Percentiles rank a stretch among this genome's conserved stretches.
phyloP scores from a whole-genome alignment of 2,888 invertebrate genomes.

The Rosalia funebris region DNA sequence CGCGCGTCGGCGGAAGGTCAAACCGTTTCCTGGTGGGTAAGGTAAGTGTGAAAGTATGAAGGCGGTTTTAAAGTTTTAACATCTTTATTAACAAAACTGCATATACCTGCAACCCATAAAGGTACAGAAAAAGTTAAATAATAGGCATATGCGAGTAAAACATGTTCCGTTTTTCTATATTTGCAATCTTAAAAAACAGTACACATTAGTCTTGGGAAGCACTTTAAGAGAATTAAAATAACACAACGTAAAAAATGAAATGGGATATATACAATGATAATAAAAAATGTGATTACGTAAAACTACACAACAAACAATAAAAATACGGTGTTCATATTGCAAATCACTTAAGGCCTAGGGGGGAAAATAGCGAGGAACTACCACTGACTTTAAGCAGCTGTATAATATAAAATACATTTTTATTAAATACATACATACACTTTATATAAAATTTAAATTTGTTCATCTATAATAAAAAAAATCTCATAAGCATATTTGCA shows the following conservation, averaged over 20 bases:
- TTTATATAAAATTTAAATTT: slow-evolving; percentile 32
- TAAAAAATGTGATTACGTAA: slow-evolving; percentile 39
- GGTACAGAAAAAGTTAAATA: slow-evolving; percentile 46
- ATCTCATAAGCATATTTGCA: slow-evolving; percentile 36
- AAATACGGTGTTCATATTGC: slow-evolving; percentile 38
- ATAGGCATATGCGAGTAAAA: slow-evolving; percentile 41
- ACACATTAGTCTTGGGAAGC: slow-evolving; percentile 42
- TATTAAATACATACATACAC: slow-evolving; percentile 31
- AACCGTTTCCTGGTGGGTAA: background rate
- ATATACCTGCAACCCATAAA: slow-evolving; percentile 43
- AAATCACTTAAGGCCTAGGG: slow-evolving; percentile 39
- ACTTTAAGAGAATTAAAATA: slow-evolving; percentile 40
- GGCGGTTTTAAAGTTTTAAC: slow-evolving; percentile 35
- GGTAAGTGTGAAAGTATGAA: slow-evolving; percentile 7
- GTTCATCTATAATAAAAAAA: slow-evolving; percentile 31
- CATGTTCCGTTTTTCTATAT: slow-evolving; percentile 25
- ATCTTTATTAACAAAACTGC: slow-evolving; percentile 49
- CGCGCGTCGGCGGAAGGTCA: slow-evolving; percentile 5
- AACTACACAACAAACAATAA: slow-evolving; percentile 43
- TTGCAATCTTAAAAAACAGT: slow-evolving; percentile 30
- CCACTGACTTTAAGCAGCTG: slow-evolving; percentile 24
- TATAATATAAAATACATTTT: slow-evolving; percentile 23
- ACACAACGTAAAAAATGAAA: slow-evolving; percentile 45
- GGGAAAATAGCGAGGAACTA: slow-evolving; percentile 34
- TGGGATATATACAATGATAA: slow-evolving; percentile 47